These are phyloP conservation scores for Eueremaeus valkanovi DNA, from an alignment of 2,888 invertebrate genomes.

Conservation along the genomic window DNA sequence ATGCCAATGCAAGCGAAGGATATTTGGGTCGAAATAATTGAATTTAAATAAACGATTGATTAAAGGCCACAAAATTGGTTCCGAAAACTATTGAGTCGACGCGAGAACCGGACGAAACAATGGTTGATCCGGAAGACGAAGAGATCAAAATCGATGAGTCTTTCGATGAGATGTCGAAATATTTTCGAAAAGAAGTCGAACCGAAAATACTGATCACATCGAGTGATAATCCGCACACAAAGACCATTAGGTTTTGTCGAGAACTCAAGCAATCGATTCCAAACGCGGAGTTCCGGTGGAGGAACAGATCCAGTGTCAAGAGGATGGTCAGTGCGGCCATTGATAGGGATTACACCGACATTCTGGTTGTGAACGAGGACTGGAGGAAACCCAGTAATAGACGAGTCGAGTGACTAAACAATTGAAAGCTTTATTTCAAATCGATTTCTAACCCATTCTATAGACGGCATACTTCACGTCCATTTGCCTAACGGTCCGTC, in stretches of 20 bases:
- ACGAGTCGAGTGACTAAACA: no score
- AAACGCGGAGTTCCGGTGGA: slow-evolving; percentile 78
- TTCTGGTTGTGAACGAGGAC: slow-evolving; percentile 91
- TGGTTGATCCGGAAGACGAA: slow-evolving; percentile 64
- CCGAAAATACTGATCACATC: slow-evolving; percentile 96
- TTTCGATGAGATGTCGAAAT: slow-evolving; percentile 81
- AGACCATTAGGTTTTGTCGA: slow-evolving; percentile 85
- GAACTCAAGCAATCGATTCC: slow-evolving; percentile 88
- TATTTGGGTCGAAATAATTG: background rate
- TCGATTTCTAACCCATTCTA: background rate
- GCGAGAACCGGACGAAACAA: slow-evolving; percentile 86
- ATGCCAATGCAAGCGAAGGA: background rate
- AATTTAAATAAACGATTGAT: background rate
- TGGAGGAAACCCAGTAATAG: slow-evolving; percentile 70
- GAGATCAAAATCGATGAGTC: slow-evolving; percentile 60
- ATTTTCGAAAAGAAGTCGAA: slow-evolving; percentile 76
- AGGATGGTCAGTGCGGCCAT: slow-evolving; percentile 82
- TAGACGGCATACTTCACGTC: slow-evolving; percentile 76
- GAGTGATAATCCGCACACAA: slow-evolving; percentile 80
- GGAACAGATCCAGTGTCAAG: slow-evolving; percentile 85
- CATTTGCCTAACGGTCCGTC: slow-evolving; percentile 97
- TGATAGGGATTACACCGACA: slow-evolving; percentile 72
- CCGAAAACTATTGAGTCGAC: slow-evolving; percentile 92
- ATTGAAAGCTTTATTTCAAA: slow-evolving; percentile 48
- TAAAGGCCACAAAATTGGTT: slow-evolving; percentile 59